phyloP scores from a whole-genome alignment of 2,113 vertebrate genomes.

The Rana temporaria region DNA sequence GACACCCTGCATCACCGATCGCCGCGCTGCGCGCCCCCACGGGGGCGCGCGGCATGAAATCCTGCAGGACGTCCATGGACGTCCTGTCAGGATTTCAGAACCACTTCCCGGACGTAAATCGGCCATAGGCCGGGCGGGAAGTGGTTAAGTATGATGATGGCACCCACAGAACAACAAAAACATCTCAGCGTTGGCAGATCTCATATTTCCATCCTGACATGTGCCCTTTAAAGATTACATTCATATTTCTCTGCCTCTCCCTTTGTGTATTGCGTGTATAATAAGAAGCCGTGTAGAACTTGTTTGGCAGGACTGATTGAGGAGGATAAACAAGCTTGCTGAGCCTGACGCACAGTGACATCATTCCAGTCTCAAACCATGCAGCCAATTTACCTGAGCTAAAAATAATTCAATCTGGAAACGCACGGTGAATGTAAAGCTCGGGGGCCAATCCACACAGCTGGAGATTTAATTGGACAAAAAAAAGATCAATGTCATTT shows the following conservation, averaged over 20 bases:
- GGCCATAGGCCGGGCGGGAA: no score
- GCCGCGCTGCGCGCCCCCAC: no score
- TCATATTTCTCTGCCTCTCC: not conserved
- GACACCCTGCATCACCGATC: no score
- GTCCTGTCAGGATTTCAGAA: no score
- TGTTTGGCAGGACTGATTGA: constrained; percentile 48
- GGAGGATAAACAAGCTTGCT: constrained; percentile 36
- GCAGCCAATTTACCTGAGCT: constrained; percentile 39
- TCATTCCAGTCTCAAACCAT: constrained; percentile 34
- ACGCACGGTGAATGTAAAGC: not conserved
- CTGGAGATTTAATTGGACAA: not conserved
- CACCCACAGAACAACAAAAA: no score
- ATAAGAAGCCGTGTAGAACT: constrained; percentile 28
- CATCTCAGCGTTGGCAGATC: no score
- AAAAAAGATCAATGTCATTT: not conserved
- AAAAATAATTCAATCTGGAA: constrained; percentile 42
- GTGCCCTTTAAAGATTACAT: not conserved
- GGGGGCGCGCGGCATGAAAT: no score
- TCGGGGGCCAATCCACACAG: not conserved
- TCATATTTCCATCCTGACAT: no score
- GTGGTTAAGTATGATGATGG: no score
- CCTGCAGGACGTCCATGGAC: no score
- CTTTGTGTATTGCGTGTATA: constrained; percentile 31
- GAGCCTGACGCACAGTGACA: constrained; percentile 45
- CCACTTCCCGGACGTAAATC: no score